A percentile compares a stretch with the other conserved stretches of the same genome.
Conservation (phyloP, 2,113 vertebrate genomes). For the Apaloderma vittatum region DNA sequence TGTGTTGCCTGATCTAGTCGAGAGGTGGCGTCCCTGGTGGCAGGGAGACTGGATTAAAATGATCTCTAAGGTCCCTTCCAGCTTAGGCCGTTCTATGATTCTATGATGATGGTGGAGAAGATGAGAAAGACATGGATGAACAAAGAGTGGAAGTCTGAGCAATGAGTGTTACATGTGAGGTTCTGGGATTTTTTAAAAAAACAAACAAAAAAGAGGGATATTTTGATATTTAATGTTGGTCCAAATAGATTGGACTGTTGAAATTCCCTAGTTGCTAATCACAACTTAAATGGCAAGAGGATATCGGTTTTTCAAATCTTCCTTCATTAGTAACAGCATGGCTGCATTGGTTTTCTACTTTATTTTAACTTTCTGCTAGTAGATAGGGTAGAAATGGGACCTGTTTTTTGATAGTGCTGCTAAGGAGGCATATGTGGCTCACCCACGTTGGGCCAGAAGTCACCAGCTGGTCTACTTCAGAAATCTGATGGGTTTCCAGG, state of each 20-base stretch:
- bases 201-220: neutral
- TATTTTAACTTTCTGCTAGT: neutral
- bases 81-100: no score
- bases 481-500: fast-evolving
- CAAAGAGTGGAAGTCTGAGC: neutral
- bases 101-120: neutral
- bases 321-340: neutral
- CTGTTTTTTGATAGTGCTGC: neutral
- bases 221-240: neutral
- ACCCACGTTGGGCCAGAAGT: neutral
- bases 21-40: no score
- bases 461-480: neutral
- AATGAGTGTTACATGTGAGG: neutral
- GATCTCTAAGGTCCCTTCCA: no score
- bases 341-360: neutral
- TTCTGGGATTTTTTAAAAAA: neutral
- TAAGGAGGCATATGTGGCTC: neutral
- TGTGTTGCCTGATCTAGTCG: no score
- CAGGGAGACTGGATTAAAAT: no score
- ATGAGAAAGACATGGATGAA: neutral
- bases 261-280: neutral
- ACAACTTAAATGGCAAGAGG: neutral
- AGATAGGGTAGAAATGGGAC: fast-evolving
- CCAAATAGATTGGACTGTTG: neutral
- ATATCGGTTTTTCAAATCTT: neutral